These are phyloP conservation scores for Cotesia glomerata DNA, from an alignment of 1,140 invertebrate species.

Conservation along the genomic window DNA sequence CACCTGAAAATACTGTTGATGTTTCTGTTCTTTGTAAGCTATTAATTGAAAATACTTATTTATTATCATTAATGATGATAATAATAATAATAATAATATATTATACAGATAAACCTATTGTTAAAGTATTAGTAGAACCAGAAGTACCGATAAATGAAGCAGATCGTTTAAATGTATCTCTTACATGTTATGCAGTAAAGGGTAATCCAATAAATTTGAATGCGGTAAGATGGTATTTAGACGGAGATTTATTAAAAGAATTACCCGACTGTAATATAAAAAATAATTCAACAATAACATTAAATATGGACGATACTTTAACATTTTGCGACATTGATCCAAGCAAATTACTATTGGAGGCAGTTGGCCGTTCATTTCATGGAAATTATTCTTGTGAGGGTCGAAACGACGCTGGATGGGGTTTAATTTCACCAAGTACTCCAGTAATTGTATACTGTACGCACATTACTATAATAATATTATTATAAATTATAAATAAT, in stretches of 20 bases:
- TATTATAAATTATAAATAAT: background rate
- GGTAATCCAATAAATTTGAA: constrained; percentile 72
- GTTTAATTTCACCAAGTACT: constrained; percentile 73
- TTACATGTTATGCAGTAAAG: constrained; percentile 77
- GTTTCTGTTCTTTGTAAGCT: constrained; percentile 82
- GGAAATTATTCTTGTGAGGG: constrained; percentile 93
- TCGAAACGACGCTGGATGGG: constrained; percentile 85
- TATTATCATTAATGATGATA: background rate
- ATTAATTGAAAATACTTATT: background rate
- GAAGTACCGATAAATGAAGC: constrained; percentile 77
- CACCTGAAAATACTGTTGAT: constrained; percentile 72
- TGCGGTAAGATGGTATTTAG: constrained; percentile 82
- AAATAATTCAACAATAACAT: constrained; percentile 51
- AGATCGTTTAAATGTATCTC: constrained; percentile 80
- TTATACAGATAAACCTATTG: constrained; percentile 74
- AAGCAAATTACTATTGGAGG: constrained; percentile 79
- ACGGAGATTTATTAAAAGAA: constrained; percentile 82
- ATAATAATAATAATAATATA: constrained; percentile 5
- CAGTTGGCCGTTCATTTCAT: constrained; percentile 82
- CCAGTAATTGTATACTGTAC: constrained; percentile 81
- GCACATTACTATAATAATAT: constrained; percentile 43
- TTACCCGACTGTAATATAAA: constrained; percentile 77
- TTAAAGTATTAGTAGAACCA: constrained; percentile 78
- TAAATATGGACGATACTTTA: constrained; percentile 49
- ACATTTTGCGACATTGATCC: constrained; percentile 83